These are phyloP conservation scores for Gambusia holbrooki DNA, from an alignment of 2,113 vertebrate species.

Conservation along the genomic window DNA sequence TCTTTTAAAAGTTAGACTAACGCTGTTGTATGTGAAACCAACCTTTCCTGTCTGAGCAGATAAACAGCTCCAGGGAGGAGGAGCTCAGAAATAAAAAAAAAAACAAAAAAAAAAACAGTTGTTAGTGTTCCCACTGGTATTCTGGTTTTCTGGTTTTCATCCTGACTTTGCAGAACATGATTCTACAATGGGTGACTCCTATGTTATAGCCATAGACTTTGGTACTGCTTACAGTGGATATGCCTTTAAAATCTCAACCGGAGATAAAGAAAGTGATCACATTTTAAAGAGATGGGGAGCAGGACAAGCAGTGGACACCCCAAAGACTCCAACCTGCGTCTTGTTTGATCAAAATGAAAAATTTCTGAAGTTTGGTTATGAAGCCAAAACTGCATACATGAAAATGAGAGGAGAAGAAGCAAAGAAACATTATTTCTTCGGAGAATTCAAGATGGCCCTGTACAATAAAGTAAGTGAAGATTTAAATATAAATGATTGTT, in stretches of 20 bases:
- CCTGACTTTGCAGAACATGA: not conserved
- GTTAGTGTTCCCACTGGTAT: not conserved
- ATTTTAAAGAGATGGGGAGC: rapidly evolving
- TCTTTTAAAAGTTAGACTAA: too few species aligned
- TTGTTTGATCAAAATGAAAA: not conserved
- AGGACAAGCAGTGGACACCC: rapidly evolving
- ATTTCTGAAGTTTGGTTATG: constrained; percentile 9
- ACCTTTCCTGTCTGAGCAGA: too few species aligned
- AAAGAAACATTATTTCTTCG: not conserved
- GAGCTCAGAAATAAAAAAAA: too few species aligned
- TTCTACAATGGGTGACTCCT: constrained; percentile 6
- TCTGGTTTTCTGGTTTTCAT: not conserved
- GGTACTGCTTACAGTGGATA: constrained; percentile 28
- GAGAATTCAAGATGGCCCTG: constrained; percentile 62
- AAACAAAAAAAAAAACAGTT: not conserved
- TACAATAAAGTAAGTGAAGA: constrained; percentile 44
- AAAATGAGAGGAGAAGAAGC: not conserved
- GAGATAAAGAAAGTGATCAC: rapidly evolving
- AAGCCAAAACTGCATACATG: not conserved
- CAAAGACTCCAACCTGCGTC: constrained; percentile 20
- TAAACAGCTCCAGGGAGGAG: not conserved
- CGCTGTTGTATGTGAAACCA: too few species aligned
- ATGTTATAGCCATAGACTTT: constrained; percentile 17
- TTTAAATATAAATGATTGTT: not conserved
- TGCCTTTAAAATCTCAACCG: not conserved